Evolutionary conservation across 2,113 vertebrate genomes (phyloP).

Genomic region (Mustelus asterias): DNA sequence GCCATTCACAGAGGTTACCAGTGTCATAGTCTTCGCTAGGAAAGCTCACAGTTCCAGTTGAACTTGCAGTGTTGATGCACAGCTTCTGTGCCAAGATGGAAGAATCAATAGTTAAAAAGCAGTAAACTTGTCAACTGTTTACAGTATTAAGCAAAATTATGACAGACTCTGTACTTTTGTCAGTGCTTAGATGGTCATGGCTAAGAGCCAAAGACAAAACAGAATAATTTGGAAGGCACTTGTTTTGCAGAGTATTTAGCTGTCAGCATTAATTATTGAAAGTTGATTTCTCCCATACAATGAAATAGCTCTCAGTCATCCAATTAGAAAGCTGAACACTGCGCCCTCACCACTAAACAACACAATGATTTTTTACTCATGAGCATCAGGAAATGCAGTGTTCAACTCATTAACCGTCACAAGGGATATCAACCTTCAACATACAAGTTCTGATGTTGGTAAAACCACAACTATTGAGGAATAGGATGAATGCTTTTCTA

Average conservation of each 20-base stretch:
- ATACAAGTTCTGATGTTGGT: neutral
- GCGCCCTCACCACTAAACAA: neutral
- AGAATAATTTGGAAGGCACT: slow-evolving; percentile 3
- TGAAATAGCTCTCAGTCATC: neutral
- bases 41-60: slow-evolving; percentile 33
- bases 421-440: neutral
- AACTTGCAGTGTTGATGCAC: slow-evolving; percentile 31
- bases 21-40: slow-evolving; percentile 29
- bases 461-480: neutral
- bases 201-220: neutral
- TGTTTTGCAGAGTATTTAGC: neutral
- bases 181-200: neutral
- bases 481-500: neutral
- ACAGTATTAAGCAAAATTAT: slow-evolving; percentile 7
- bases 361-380: neutral
- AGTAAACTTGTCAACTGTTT: neutral
- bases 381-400: neutral
- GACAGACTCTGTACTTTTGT: neutral
- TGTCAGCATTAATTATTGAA: slow-evolving; percentile 6
- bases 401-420: neutral
- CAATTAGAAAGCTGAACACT: neutral
- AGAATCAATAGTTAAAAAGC: slow-evolving; percentile 28
- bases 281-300: slow-evolving; percentile 17
- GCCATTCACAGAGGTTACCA: slow-evolving; percentile 29
- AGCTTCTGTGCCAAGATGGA: slow-evolving; percentile 37